Evolutionary conservation across 2,797 vertebrate species (phyloP), one percentile per base, ranked within the genome.

Genomic region (Fistularia tabacaria): DNA sequence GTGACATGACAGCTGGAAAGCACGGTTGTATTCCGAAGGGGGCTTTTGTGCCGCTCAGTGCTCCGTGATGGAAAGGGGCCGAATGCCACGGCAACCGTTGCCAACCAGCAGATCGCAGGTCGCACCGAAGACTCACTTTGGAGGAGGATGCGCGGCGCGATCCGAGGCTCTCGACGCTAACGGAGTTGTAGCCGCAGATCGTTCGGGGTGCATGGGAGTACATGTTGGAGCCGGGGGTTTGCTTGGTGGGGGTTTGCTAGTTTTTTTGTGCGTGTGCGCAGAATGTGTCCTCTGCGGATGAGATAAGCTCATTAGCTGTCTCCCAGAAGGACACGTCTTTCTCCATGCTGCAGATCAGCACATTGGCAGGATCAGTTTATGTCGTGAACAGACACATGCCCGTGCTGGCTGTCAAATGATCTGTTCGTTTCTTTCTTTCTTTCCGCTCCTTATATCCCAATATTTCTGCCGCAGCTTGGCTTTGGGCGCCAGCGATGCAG

Each of bases 1-100:
- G 72, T 71, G 85, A 90, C 91, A 92, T 92, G 86, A 85, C 89
- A 89, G 89, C 85, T 90, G 85, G 77, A 87, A 25, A 25, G 25
- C 25, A 25, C 5, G 25, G 25, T 25, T 25, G 25, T 25, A 64
- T 59, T 54, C 11, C 13, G 13, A 38, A 66, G 48, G 51, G 36
- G 50, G 36, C 13, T 52, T 62, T 43, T 62, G 47, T 70, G 62
- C 42, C 25, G 25, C 48, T 43, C 57, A 65, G 61, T 57, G 58
- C 49, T 25, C 52, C 49, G 76, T 60, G 61, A 69, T 55, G 47
- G 65, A 73, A 68, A 57, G 36, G 62, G 65, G 66, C 68, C 67
- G 71, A 54, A 80, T 76, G 74, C 71, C 76, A 74, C 65, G 72
- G 71, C 69, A 57, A 69, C 46, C 1, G 59, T 73, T 76, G 66